Base-by-base conservation (phyloP, 2,113 vertebrate genomes). In the Sander lucioperca region DNA sequence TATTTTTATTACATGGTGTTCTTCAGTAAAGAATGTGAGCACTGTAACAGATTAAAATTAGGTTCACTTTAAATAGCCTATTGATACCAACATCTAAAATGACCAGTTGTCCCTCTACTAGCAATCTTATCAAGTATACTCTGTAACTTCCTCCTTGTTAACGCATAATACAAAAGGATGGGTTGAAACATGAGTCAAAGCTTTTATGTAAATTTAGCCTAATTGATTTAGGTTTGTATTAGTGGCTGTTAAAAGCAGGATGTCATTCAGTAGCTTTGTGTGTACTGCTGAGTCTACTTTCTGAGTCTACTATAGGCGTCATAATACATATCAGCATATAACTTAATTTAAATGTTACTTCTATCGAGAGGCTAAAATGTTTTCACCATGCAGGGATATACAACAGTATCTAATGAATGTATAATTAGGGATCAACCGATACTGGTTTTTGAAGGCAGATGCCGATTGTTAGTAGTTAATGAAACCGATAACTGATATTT, bases 131-230 rank as follows among this genome's bases (percentile, higher is more conserved):
- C 27, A 62, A 5, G n/a, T 54, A 8, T 1, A 56, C 56, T 23
- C 53, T 68, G 21, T 21, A 30, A 51, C 39, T 51, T 74, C 51
- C 71, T 57, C 7, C 8, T 66, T 67, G 54, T 14, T 68, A 50
- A 67, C 59, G 45, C 50, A 25, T 59, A 71, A 67, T 50, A 68
- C 15, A 21, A 13, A 53, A 76, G 7, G 18, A 45, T 18, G 58
- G 15, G 11, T 27, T n/a, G 45, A 54, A 70, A 59, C n/a, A 61
- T 16, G 21, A 65, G 50, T 70, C 51, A 53, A 33, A 69, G 63
- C 74, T 69, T 82, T 82, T 47, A 74, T 69, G 57, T 63, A 43
- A 27, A 82, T 64, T 10, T 30, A 0, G 27, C 12, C 4, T 84
- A 18, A 54, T 50, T 30, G 30, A 47, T 58, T 79, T 58, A 21